Evolutionary conservation across 2,888 invertebrate genomes (phyloP).

Genomic region (Atethmia centrago): DNA sequence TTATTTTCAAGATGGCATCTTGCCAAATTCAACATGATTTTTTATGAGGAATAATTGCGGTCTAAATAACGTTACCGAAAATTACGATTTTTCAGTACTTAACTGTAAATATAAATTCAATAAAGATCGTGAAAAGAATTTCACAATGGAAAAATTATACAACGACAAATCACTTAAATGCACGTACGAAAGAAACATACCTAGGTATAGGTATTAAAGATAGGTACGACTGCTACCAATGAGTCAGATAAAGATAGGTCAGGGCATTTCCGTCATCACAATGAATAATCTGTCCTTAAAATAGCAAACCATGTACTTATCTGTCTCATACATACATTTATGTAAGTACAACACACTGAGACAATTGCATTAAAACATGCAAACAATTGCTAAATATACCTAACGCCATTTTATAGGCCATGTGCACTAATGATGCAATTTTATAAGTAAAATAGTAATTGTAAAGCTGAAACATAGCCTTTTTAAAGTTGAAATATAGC

Average conservation of each 20-base stretch:
- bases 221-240: constrained; percentile 30
- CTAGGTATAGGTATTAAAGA: constrained; percentile 4
- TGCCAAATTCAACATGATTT: constrained; percentile 23
- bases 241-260: constrained; percentile 61
- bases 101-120: not conserved
- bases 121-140: not conserved
- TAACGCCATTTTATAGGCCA: not conserved
- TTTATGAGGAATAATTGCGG: not conserved
- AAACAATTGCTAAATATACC: constrained; percentile 5
- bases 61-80: not conserved
- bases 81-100: not conserved
- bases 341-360: constrained; percentile 5
- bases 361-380: constrained; percentile 12
- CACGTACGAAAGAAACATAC: constrained; percentile 17
- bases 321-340: constrained; percentile 22
- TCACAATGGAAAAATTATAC: constrained; percentile 1
- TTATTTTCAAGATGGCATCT: constrained; percentile 25
- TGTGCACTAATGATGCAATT: constrained; percentile 25
- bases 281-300: constrained; percentile 52
- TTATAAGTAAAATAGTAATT: constrained; percentile 9
- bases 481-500: constrained; percentile 18
- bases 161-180: not conserved
- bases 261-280: constrained; percentile 57
- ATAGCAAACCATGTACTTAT: constrained; percentile 35
- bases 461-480: constrained; percentile 27